phyloP scores from a whole-genome alignment of 2,113 vertebrate species.

The Corythoichthys haematopterus region DNA sequence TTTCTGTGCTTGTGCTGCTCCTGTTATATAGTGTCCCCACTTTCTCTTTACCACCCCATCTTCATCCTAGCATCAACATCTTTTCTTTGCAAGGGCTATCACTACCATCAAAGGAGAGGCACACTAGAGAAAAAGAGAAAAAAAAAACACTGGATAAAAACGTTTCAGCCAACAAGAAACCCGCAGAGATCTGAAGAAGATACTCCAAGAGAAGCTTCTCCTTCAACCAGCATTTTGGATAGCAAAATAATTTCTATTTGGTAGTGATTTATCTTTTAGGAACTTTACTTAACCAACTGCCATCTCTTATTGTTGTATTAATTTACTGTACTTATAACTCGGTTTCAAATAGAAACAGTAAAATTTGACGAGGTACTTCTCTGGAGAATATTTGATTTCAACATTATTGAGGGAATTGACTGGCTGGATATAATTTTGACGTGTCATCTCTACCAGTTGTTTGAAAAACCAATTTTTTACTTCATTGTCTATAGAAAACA shows the following conservation, averaged over 20 bases:
- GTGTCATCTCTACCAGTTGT: slow-evolving; percentile 9
- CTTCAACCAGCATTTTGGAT: slow-evolving; percentile 29
- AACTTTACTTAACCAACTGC: slow-evolving; percentile 46
- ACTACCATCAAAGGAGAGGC: slow-evolving; percentile 45
- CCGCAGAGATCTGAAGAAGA: slow-evolving; percentile 15
- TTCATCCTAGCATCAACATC: slow-evolving; percentile 43
- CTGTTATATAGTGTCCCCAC: slow-evolving; percentile 20
- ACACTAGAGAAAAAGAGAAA: slow-evolving; percentile 26
- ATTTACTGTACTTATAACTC: not conserved
- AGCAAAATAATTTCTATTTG: slow-evolving; percentile 36
- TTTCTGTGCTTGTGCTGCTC: slow-evolving; percentile 5
- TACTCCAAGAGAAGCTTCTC: slow-evolving; percentile 26
- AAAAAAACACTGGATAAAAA: slow-evolving; percentile 27
- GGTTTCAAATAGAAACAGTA: no score
- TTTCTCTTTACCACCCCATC: slow-evolving; percentile 27
- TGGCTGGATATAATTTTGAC: not conserved
- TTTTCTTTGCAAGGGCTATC: slow-evolving; percentile 67
- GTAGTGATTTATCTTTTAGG: slow-evolving; percentile 38
- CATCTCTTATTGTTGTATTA: slow-evolving; percentile 36
- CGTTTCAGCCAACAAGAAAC: slow-evolving; percentile 17
- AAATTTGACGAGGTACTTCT: slow-evolving; percentile 11
- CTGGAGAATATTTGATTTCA: slow-evolving; percentile 15
- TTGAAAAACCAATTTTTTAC: slow-evolving; percentile 14
- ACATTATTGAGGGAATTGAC: slow-evolving; percentile 8
- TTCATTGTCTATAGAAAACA: slow-evolving; percentile 30